Base-by-base conservation (phyloP, 2,888 invertebrate species). In the Abrostola triplasia region DNA sequence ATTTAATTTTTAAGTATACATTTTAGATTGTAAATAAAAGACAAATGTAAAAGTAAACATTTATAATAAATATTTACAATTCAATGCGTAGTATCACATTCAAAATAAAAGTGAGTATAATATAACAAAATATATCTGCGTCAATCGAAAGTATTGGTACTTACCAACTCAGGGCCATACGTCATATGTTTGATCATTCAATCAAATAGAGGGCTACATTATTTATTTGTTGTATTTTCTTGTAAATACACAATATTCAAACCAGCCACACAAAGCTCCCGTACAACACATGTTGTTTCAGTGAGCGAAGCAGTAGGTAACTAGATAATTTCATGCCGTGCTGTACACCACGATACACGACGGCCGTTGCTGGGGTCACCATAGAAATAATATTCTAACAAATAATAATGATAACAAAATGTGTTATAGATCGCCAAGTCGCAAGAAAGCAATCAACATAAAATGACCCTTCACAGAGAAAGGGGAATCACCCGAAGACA, bases 11-110 rank as follows among this genome's bases (percentile, higher is more conserved):
- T 57, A 53, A 44, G 47, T 53, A 50, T 57, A 59, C 48, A 49
- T 64, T 69, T 70, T 70, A 59, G 51, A 51, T 37, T 72, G 57
- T 70, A 77, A 80, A 78, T 82, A 73, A 86, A 87, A 84, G 55
- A 62, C 70, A 56, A 71, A 49, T 68, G 62, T 85, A 84, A 87
- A 88, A 88, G 90, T 91, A 91, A 92, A 91, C 90, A 90, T 92
- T 91, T 92, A 83, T 92, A 92, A 91, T 92, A 92, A 89, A 89
- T 92, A 92, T 93, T 92, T 93, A 93, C 93, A 93, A 89, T 90
- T 85, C 83, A 88, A 88, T 89, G 87, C 84, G 79, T 84, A 84
- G 77, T 92, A 92, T 93, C 92, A 92, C 92, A 91, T 92, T 88
- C 88, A 76, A 88, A 90, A 89, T 88, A 88, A 90, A 90, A 87